Conservation (phyloP, 2,113 vertebrate species). For the Marcusenius ussheri region DNA sequence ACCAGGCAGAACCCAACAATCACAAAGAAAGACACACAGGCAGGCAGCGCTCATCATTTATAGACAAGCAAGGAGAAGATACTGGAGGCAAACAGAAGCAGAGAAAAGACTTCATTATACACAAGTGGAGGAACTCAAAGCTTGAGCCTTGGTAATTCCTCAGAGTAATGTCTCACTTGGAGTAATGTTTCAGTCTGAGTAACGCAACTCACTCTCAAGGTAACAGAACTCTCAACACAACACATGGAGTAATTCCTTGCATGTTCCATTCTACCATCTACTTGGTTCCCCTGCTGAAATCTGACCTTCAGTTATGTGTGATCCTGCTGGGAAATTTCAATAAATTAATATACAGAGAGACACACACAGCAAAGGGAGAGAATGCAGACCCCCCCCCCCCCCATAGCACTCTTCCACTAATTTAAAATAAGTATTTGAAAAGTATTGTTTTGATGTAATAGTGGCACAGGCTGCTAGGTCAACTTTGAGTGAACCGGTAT, state of each 20-base stretch:
- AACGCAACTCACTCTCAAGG: background rate
- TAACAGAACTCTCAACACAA: background rate
- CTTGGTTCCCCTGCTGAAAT: background rate
- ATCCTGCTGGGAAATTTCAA: background rate
- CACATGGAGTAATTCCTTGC: background rate
- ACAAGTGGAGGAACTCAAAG: background rate
- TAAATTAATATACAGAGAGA: conserved; percentile 11
- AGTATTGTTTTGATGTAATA: background rate
- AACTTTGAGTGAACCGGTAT: background rate
- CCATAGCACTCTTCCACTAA: background rate
- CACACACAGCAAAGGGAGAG: conserved; percentile 16
- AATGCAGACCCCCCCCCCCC: background rate
- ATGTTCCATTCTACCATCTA: background rate
- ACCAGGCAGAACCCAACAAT: conserved; percentile 40
- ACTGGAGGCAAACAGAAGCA: background rate
- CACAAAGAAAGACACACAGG: conserved; percentile 28
- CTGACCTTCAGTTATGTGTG: conserved; percentile 6
- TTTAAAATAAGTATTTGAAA: background rate
- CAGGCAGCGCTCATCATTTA: conserved; percentile 44
- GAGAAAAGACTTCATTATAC: background rate
- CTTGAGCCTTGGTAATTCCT: background rate
- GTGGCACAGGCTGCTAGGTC: background rate
- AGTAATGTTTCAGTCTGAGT: background rate
- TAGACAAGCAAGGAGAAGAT: conserved; percentile 33
- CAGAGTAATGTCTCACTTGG: background rate